Base-by-base conservation (phyloP, 1,140 invertebrate species). In the Drosophila nikananu region DNA sequence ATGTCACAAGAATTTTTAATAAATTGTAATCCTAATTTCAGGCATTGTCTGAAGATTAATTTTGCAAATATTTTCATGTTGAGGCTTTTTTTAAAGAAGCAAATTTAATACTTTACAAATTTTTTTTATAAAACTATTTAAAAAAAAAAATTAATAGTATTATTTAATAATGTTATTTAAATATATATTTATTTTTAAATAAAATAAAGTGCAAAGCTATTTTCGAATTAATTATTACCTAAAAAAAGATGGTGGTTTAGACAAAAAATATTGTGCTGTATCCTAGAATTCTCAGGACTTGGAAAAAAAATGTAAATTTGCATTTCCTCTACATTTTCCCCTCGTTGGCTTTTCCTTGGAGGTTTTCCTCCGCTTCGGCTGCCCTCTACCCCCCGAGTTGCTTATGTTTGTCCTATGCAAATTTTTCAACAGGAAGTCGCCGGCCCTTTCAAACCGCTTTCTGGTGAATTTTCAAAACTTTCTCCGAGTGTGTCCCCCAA, bases 361-460 rank as follows among this genome's bases (percentile, higher is more conserved):
- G 39, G 48, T 62, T 48, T 23, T 15, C 25, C 13, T n/a, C 35
- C 46, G 5, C 10, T 8, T 17, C 5, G 30, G 6, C 27, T 5
- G 15, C 52, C 52, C 52, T 55, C 52, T 55, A 13, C 21, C 32
- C 55, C 37, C 19, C 23, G 12, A 25, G 44, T 59, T 25, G 19
- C 15, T 51, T 19, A 15, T 86, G 78, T 86, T 74, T 73, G 68
- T 68, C 72, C 52, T 84, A 89, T 89, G 83, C 84, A 87, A 87
- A 87, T 86, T 86, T 71, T 71, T 39, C 19, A 57, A 57, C 54
- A 57, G 54, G 54, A 57, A 57, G 54, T 39, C 21, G 7, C 15
- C n/a, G n/a, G 4, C 32, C 25, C 7, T 46, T 60, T 60, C 39
- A 60, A 15, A 15, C 32, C 32, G 32, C 32, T 35, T 65, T 49